These are phyloP conservation scores for Gorilla gorilla DNA, from an alignment of 2,113 vertebrate genomes.

Conservation along the genomic window DNA sequence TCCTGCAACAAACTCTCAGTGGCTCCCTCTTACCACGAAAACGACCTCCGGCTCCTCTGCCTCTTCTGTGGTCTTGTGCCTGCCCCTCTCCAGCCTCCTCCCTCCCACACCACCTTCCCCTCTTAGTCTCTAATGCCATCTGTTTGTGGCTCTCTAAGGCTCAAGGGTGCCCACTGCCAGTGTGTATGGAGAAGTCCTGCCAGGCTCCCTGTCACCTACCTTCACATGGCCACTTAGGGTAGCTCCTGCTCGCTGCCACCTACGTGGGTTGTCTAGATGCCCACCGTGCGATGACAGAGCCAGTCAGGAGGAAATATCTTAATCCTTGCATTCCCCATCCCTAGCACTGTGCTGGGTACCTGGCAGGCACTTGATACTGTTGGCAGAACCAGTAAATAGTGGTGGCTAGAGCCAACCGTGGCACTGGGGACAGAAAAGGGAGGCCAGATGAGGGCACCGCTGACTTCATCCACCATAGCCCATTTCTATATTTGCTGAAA, in stretches of 20 bases:
- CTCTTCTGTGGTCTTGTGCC: background rate
- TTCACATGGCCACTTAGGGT: too few relatives aligned
- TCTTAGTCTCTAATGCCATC: background rate
- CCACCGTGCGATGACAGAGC: too few relatives aligned
- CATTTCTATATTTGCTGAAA: background rate
- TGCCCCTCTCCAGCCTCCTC: background rate
- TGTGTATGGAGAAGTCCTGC: background rate
- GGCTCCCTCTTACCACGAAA: background rate
- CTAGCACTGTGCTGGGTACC: too few relatives aligned
- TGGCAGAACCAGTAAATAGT: background rate
- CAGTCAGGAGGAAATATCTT: too few relatives aligned
- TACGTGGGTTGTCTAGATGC: too few relatives aligned
- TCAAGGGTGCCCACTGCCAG: background rate
- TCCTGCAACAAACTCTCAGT: background rate
- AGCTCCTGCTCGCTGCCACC: background rate
- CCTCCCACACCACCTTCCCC: background rate
- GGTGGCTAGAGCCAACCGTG: background rate
- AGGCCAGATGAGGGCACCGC: rapidly evolving
- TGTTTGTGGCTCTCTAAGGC: background rate
- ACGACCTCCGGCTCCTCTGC: background rate
- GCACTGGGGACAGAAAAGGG: background rate
- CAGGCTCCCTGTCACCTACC: background rate
- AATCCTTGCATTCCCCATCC: background rate
- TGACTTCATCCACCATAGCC: background rate
- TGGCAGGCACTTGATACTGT: background rate